Conservation (phyloP, 2,888 invertebrate species). For the Oxyscelio sp. region DNA sequence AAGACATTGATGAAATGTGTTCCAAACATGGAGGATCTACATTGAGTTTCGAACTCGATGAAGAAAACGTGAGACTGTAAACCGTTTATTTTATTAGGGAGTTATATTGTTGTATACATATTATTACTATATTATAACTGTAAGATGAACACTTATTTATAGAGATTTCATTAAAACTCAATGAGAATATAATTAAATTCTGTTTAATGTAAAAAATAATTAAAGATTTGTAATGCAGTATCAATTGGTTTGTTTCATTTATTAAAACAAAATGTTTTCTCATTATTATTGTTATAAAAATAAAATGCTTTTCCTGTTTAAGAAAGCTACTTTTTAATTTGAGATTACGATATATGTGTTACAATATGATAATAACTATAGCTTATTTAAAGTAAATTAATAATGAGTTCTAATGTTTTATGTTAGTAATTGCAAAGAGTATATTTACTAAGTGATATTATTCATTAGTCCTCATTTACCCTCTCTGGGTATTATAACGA, state of each 20-base stretch:
- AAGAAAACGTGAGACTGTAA: constrained; percentile 48
- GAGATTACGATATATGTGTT: too few species aligned
- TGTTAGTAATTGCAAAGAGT: too few species aligned
- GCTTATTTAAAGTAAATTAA: too few species aligned
- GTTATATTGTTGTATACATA: not conserved
- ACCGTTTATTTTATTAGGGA: constrained; percentile 19
- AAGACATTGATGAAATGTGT: not conserved
- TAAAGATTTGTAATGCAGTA: constrained; percentile 37
- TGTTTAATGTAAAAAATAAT: constrained; percentile 11
- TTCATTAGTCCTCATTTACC: too few species aligned
- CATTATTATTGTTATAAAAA: too few species aligned
- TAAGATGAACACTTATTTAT: constrained; percentile 4
- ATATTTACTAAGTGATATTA: too few species aligned
- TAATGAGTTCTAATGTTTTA: too few species aligned
- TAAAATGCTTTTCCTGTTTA: too few species aligned
- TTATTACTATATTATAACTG: not conserved
- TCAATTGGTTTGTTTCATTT: constrained; percentile 11
- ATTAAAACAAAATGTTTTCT: too few species aligned
- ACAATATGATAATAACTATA: too few species aligned
- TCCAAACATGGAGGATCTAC: constrained; percentile 5
- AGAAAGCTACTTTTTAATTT: too few species aligned
- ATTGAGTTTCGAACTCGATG: constrained; percentile 21
- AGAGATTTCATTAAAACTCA: not conserved
- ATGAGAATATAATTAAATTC: not conserved
- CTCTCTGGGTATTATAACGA: too few species aligned